phyloP scores from a whole-genome alignment of 2,888 invertebrate genomes.

The Monopis laevigella region DNA sequence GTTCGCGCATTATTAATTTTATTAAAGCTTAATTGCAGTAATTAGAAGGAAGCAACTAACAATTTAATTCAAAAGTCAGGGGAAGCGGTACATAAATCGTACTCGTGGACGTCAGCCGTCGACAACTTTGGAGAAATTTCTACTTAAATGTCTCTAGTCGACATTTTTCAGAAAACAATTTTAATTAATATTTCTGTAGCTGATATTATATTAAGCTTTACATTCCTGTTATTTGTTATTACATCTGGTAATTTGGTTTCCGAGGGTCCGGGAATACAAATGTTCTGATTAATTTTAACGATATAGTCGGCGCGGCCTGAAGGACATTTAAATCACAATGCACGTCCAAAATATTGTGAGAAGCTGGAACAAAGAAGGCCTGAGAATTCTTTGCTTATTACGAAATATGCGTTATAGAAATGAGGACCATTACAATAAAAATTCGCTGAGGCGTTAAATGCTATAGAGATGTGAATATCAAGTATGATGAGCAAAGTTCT shows the following conservation, averaged over 20 bases:
- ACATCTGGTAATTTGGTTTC: slow-evolving; percentile 4
- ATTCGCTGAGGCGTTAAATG: not conserved
- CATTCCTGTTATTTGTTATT: slow-evolving; percentile 26
- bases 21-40: slow-evolving; percentile 56
- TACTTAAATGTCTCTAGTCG: slow-evolving; percentile 57
- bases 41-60: slow-evolving; percentile 51
- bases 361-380: slow-evolving; percentile 1
- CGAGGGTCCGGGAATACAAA: slow-evolving; percentile 8
- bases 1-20: slow-evolving; percentile 24
- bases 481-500: no score
- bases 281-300: slow-evolving; percentile 10
- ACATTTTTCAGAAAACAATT: slow-evolving; percentile 54
- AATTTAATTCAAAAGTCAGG: slow-evolving; percentile 52
- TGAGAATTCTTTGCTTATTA: slow-evolving; percentile 1
- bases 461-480: not conserved
- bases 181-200: slow-evolving; percentile 60
- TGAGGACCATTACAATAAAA: not conserved
- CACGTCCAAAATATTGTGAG: slow-evolving; percentile 5
- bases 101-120: slow-evolving; percentile 63
- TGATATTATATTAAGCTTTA: slow-evolving; percentile 25
- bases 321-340: slow-evolving; percentile 9
- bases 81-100: slow-evolving; percentile 52
- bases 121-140: slow-evolving; percentile 55
- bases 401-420: not conserved
- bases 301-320: slow-evolving; percentile 2